Percentiles rank a stretch among this genome's conserved stretches.
These are phyloP conservation scores for Hirtodrosophila duncani DNA, from an alignment of 2,888 invertebrate species.

Conservation along the genomic window DNA sequence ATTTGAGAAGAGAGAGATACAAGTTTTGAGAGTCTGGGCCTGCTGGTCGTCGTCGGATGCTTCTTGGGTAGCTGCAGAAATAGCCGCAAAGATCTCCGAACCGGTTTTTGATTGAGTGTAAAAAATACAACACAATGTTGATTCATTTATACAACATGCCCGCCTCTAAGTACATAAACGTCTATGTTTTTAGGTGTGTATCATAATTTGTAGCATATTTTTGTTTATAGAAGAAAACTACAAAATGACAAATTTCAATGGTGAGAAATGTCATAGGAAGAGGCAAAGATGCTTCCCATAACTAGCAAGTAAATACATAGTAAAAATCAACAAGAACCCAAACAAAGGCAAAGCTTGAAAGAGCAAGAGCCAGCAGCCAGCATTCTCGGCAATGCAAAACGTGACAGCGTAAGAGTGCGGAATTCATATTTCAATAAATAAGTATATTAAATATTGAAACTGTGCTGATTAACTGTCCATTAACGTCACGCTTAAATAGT, in stretches of 20 bases:
- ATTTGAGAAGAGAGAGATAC: too few species aligned
- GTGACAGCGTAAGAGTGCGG: conserved; percentile 25
- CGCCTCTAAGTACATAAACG: not conserved
- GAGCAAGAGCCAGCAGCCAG: conserved; percentile 3
- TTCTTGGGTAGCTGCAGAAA: conserved; percentile 15
- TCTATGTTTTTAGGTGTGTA: too few species aligned
- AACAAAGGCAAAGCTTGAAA: conserved; percentile 28
- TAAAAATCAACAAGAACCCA: conserved; percentile 7
- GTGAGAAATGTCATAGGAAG: not conserved
- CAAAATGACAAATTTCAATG: not conserved
- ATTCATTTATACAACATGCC: not conserved
- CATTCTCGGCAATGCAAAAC: conserved; percentile 18
- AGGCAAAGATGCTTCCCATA: conserved; percentile 4
- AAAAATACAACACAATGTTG: conserved; percentile 3
- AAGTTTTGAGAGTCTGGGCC: conserved; percentile 1
- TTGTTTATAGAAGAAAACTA: too few species aligned
- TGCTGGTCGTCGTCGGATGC: conserved; percentile 6
- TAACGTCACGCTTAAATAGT: conserved; percentile 13
- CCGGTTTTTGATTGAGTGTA: conserved; percentile 43
- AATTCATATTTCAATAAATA: too few species aligned
- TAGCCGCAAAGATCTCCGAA: conserved; percentile 26
- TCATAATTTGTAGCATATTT: too few species aligned
- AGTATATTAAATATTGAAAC: conserved; percentile 48
- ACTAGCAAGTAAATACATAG: conserved; percentile 30
- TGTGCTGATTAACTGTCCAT: conserved; percentile 18